These are phyloP conservation scores for Amniataba percoides DNA, from an alignment of 2,797 vertebrate species.

Conservation along the genomic window DNA sequence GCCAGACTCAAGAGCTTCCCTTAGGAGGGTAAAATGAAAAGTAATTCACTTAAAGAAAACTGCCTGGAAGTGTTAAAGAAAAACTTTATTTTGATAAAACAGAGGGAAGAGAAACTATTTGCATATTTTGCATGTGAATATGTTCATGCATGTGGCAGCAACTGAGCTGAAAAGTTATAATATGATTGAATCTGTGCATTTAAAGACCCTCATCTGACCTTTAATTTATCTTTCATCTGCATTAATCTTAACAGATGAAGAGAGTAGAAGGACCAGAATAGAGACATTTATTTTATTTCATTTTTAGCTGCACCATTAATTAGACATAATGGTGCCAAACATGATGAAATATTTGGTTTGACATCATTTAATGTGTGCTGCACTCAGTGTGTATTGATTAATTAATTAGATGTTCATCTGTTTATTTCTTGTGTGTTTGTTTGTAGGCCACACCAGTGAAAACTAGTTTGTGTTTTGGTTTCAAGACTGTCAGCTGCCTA, in stretches of 20 bases:
- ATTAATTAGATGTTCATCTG: not conserved
- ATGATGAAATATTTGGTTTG: not conserved
- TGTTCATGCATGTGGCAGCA: not conserved
- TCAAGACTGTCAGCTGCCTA: not conserved
- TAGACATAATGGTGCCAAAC: not conserved
- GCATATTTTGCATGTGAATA: not conserved
- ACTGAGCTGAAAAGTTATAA: not conserved
- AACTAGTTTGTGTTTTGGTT: not conserved
- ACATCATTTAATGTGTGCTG: not conserved
- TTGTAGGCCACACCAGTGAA: not conserved
- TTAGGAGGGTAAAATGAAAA: not conserved
- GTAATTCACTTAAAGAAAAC: not conserved
- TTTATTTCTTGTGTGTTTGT: not conserved
- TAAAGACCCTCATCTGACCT: not conserved
- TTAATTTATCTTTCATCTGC: too few relatives aligned
- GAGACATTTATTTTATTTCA: not conserved
- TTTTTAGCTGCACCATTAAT: not conserved
- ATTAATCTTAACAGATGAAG: not conserved
- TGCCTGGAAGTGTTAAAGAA: constrained; percentile 2
- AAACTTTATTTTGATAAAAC: constrained; percentile 7
- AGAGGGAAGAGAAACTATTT: too few relatives aligned
- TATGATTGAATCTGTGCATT: not conserved
- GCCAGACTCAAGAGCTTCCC: constrained; percentile 10
- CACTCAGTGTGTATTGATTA: not conserved
- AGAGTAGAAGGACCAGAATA: not conserved